Evolutionary conservation across 2,888 invertebrate genomes (phyloP).

Genomic region (Norana najaformis): DNA sequence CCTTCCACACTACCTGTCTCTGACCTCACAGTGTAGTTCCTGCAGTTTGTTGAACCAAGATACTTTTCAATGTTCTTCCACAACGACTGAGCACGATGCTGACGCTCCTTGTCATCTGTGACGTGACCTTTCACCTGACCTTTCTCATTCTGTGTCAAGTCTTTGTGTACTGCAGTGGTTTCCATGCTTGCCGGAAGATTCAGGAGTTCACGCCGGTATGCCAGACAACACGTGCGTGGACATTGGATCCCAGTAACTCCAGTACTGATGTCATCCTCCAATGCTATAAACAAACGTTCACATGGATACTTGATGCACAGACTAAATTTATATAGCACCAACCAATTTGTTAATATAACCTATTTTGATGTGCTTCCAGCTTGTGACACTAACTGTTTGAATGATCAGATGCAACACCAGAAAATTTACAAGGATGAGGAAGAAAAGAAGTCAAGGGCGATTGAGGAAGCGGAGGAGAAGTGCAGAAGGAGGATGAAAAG

Average conservation of each 20-base stretch:
- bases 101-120: conserved; percentile 14
- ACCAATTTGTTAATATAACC: background rate
- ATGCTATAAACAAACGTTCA: conserved; percentile 29
- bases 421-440: no score
- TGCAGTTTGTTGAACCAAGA: conserved; percentile 36
- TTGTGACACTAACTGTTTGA: no score
- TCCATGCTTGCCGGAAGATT: background rate
- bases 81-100: conserved; percentile 23
- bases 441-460: no score
- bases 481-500: no score
- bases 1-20: conserved; percentile 3
- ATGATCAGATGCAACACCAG: no score
- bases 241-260: conserved; percentile 36
- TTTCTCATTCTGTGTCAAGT: conserved; percentile 18
- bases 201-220: conserved; percentile 39
- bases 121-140: background rate
- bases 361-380: no score
- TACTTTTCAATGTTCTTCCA: conserved; percentile 30
- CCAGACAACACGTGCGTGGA: conserved; percentile 40
- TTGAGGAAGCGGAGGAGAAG: no score
- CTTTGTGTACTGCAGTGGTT: no score
- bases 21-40: conserved; percentile 39
- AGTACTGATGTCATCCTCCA: conserved; percentile 39
- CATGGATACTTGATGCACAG: background rate
- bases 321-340: background rate